Evolutionary conservation across 2,797 vertebrate species (phyloP).

Genomic region (Discoglossus pictus): DNA sequence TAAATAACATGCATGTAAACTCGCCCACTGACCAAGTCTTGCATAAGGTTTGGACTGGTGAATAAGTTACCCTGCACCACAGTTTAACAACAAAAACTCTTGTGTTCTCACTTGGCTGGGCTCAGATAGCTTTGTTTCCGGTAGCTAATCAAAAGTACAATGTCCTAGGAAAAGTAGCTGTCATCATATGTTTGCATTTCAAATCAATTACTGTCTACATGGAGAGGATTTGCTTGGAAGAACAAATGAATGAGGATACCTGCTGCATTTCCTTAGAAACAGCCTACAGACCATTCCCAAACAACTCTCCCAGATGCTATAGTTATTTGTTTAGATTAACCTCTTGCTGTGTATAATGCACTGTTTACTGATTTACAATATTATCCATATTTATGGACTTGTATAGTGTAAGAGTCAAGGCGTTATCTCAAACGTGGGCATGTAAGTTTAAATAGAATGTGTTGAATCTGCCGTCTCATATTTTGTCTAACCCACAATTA

Average conservation of each 20-base stretch:
- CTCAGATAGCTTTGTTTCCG: conserved; percentile 32
- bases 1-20: conserved; percentile 18
- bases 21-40: conserved; percentile 34
- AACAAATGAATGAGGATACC: conserved; percentile 27
- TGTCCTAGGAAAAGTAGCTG: conserved; percentile 36
- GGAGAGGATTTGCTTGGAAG: conserved; percentile 23
- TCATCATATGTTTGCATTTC: conserved; percentile 38
- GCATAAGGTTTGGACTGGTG: conserved; percentile 18
- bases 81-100: conserved; percentile 40
- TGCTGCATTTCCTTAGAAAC: conserved; percentile 36
- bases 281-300: conserved; percentile 24
- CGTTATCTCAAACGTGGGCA: too few relatives aligned
- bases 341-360: background rate
- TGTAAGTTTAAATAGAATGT: too few relatives aligned
- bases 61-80: conserved; percentile 37
- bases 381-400: too few relatives aligned
- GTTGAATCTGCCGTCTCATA: too few relatives aligned
- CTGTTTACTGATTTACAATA: too few relatives aligned
- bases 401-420: too few relatives aligned
- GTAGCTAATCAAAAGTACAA: conserved; percentile 48
- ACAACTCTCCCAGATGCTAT: conserved; percentile 30
- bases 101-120: conserved; percentile 37
- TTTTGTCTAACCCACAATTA: too few relatives aligned
- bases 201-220: conserved; percentile 22
- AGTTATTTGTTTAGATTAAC: conserved; percentile 25